Evolutionary conservation across 1,140 invertebrate species (phyloP), one percentile per base, ranked within the genome.

Genomic region (Bombus haemorrhoidalis): DNA sequence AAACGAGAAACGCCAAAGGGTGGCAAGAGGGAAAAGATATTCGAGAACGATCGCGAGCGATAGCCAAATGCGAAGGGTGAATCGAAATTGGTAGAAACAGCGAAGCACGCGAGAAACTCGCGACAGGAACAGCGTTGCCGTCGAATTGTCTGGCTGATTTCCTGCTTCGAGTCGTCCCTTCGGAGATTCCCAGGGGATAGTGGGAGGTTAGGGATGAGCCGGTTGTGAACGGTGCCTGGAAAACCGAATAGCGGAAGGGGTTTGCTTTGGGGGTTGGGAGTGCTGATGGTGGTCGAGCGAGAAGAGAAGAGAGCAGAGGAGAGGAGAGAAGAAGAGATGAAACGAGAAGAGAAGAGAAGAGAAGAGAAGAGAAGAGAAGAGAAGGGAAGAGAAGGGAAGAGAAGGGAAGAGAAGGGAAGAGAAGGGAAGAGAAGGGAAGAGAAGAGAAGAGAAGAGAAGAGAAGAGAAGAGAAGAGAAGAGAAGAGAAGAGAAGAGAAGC

Each of bases 91-190:
- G 86, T 74, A 68, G 81, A 41, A 62, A 86, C 72, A 78, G 28
- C 74, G 79, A 71, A 82, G 59, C 66, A 84, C 47, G 47, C 89
- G 88, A 86, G 85, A 73, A 91, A 77, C 86, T 90, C 88, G 86
- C 88, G 86, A 91, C 90, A 91, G 91, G 85, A 91, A 89, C 88
- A 91, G 84, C 89, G 89, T 91, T 91, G 91, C 90, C 90, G 91
- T 89, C 90, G 88, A 86, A 73, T 91, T 86, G 90, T 91, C 91
- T 91, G 90, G 90, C 88, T 88, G 88, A 91, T 91, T 91, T 91
- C 90, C 91, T 87, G 91, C 86, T 88, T 86, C 86, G 86, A 88
- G 69, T 88, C 86, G 86, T 91, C 90, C 86, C 86, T 91, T 91
- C 78, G 90, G 90, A 81, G 90, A 88, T 91, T 85, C 91, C 91